These are phyloP conservation scores for Pardalotus punctatus DNA, from an alignment of 2,113 vertebrate species.

Conservation along the genomic window DNA sequence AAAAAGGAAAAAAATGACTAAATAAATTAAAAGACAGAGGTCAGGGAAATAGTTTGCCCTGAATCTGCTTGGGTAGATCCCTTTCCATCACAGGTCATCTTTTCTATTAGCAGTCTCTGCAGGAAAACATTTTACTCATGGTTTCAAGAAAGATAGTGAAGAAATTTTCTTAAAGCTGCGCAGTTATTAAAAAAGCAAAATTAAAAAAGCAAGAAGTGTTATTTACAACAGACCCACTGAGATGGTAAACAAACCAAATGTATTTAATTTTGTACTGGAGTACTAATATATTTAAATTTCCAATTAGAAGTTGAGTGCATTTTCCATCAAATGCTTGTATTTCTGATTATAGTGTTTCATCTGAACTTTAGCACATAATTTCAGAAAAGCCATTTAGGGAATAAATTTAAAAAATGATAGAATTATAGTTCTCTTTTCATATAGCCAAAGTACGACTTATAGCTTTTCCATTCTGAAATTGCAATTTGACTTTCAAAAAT, in stretches of 20 bases:
- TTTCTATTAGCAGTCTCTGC: not conserved
- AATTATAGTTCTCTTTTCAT: not conserved
- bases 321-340: not conserved
- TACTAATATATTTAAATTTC: not conserved
- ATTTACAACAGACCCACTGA: not conserved
- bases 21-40: not conserved
- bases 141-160: not conserved
- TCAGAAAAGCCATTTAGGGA: not conserved
- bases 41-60: not conserved
- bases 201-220: not conserved
- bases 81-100: not conserved
- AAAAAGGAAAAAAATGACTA: not conserved
- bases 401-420: not conserved
- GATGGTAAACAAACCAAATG: not conserved
- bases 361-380: not conserved
- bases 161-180: not conserved
- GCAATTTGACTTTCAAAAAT: not conserved
- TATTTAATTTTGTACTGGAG: not conserved
- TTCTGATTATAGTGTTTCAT: not conserved
- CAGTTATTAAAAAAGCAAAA: not conserved
- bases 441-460: not conserved
- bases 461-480: not conserved
- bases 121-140: not conserved
- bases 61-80: not conserved
- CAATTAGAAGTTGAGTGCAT: not conserved